Conservation (phyloP, 2,888 invertebrate genomes). For the Nycteola revayana region DNA sequence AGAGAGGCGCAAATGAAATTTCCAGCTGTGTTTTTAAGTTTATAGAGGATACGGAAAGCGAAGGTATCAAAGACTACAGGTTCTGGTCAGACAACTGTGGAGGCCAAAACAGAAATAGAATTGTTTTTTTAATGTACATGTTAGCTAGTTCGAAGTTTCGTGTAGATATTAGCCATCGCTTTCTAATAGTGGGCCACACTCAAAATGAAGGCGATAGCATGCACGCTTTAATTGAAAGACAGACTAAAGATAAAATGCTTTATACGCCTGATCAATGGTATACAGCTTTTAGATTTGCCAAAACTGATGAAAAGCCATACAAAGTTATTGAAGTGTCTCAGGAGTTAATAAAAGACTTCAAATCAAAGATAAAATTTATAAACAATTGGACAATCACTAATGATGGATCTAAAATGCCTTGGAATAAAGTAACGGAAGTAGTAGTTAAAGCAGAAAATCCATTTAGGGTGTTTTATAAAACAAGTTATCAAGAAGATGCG, state of each 20-base stretch:
- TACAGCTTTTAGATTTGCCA: slow-evolving; percentile 5
- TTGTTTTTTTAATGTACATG: slow-evolving; percentile 29
- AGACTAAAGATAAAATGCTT: slow-evolving; percentile 11
- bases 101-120: slow-evolving; percentile 34
- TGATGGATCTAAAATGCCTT: slow-evolving; percentile 6
- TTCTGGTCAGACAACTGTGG: slow-evolving; percentile 36
- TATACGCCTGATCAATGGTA: slow-evolving; percentile 16
- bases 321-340: slow-evolving; percentile 8
- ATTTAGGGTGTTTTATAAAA: slow-evolving; percentile 2
- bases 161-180: slow-evolving; percentile 30
- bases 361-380: not conserved
- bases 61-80: slow-evolving; percentile 22
- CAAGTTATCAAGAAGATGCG: slow-evolving; percentile 3
- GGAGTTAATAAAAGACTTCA: slow-evolving; percentile 3
- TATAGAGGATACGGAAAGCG: slow-evolving; percentile 8
- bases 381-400: slow-evolving; percentile 2
- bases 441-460: slow-evolving; percentile 5
- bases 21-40: slow-evolving; percentile 19
- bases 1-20: slow-evolving; percentile 25
- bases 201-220: slow-evolving; percentile 35
- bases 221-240: slow-evolving; percentile 24
- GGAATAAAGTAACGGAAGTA: slow-evolving; percentile 7
- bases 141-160: slow-evolving; percentile 20
- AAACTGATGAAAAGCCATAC: slow-evolving; percentile 11
- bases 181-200: slow-evolving; percentile 33